phyloP scores from a whole-genome alignment of 2,113 vertebrate species.

The Tachycineta bicolor region DNA sequence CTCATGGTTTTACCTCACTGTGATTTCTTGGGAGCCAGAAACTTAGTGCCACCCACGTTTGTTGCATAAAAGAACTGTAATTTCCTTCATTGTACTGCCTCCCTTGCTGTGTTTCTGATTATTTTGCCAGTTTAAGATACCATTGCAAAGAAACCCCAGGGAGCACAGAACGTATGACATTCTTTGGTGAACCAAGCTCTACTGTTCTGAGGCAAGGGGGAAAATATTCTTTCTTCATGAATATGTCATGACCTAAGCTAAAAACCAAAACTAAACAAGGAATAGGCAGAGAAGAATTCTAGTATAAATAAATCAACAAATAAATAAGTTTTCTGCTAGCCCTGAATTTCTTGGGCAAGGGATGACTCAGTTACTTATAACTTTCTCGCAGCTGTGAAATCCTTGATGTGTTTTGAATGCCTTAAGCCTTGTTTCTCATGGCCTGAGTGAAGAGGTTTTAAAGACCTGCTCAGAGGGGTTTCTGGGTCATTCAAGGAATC shows the following conservation, averaged over 20 bases:
- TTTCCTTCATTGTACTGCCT: background rate
- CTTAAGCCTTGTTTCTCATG: background rate
- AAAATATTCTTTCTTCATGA: background rate
- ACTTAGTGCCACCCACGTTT: background rate
- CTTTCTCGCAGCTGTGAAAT: background rate
- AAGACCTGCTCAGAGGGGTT: background rate
- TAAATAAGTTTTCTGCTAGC: conserved; percentile 26
- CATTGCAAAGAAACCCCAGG: conserved; percentile 11
- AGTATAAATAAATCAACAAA: conserved; percentile 66
- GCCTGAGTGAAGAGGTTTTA: conserved; percentile 2
- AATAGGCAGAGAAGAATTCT: conserved; percentile 25
- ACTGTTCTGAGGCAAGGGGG: background rate
- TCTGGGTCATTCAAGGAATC: conserved; percentile 40
- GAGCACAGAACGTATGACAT: conserved; percentile 5
- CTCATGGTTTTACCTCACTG: background rate
- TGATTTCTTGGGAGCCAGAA: background rate
- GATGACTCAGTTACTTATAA: background rate
- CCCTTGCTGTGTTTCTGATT: conserved; percentile 58
- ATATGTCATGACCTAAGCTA: conserved; percentile 13
- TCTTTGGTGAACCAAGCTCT: background rate
- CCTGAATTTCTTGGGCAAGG: background rate
- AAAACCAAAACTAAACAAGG: conserved; percentile 16
- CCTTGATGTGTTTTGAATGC: background rate
- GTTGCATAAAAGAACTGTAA: conserved; percentile 5
- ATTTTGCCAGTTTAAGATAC: conserved; percentile 51